A percentile compares a stretch with the other conserved stretches of the same genome.
Evolutionary conservation across 2,113 vertebrate species (phyloP).

Genomic region (Cyprinodon tularosa): DNA sequence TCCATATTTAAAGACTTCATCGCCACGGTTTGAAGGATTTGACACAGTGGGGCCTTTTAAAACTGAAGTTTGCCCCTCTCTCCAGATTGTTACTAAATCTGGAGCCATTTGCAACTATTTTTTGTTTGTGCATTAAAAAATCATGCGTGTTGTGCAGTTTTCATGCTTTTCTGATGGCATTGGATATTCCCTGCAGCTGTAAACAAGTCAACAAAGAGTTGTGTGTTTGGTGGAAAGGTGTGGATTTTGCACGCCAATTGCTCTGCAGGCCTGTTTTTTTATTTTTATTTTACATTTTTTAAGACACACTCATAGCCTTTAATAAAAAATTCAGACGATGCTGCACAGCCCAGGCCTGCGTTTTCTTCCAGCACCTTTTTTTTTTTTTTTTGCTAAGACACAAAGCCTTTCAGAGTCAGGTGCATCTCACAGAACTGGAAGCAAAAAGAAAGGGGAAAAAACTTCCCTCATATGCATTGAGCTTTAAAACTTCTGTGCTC

Average conservation of each 20-base stretch:
- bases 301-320: neutral
- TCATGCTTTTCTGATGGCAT: neutral
- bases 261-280: neutral
- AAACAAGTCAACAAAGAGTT: neutral
- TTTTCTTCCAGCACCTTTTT: slow-evolving; percentile 8
- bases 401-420: neutral
- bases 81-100: neutral
- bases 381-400: neutral
- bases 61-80: neutral
- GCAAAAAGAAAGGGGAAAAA: neutral
- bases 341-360: slow-evolving; percentile 42
- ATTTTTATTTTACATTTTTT: neutral
- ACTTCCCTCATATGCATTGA: slow-evolving; percentile 20
- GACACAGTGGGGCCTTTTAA: slow-evolving; percentile 23
- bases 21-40: slow-evolving; percentile 44
- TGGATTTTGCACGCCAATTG: neutral
- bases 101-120: slow-evolving; percentile 4
- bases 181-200: slow-evolving; percentile 1
- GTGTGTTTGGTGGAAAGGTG: neutral
- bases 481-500: neutral
- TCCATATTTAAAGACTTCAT: slow-evolving; percentile 56
- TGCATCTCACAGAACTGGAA: neutral
- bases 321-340: slow-evolving; percentile 39
- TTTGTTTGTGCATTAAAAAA: slow-evolving; percentile 10
- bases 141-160: neutral